Conservation (phyloP, 1,140 invertebrate genomes). For the Drosophila azteca region DNA sequence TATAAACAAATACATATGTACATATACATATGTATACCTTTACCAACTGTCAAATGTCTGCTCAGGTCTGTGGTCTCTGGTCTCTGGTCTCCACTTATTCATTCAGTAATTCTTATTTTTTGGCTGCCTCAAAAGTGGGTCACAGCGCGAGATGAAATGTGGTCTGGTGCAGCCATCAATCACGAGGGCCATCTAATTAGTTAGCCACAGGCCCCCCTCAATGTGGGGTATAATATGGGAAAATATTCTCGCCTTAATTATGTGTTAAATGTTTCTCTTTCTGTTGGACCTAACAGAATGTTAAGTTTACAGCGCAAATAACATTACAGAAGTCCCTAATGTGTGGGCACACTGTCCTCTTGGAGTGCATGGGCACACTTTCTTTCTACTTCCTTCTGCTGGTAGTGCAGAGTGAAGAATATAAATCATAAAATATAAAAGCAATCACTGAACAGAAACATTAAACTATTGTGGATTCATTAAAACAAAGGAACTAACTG, state of each 20-base stretch:
- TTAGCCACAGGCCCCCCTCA: slow-evolving; percentile 35
- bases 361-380: no score
- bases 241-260: slow-evolving; percentile 47
- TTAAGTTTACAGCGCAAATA: no score
- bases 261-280: slow-evolving; percentile 45
- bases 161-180: slow-evolving; percentile 58
- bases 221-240: slow-evolving; percentile 32
- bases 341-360: no score
- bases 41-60: slow-evolving; percentile 10
- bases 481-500: no score
- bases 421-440: no score
- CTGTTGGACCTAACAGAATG: background rate
- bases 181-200: slow-evolving; percentile 69
- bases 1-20: background rate
- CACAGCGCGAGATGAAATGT: slow-evolving; percentile 38
- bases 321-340: no score
- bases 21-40: background rate
- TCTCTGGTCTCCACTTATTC: slow-evolving; percentile 41
- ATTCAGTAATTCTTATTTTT: slow-evolving; percentile 62
- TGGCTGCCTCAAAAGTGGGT: slow-evolving; percentile 66
- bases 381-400: no score
- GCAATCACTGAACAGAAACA: no score
- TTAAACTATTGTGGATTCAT: no score
- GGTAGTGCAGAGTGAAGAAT: no score
- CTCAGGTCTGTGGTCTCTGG: no score